These are phyloP conservation scores for Callithrix jacchus DNA, from an alignment of 2,113 vertebrate species.

Conservation along the genomic window DNA sequence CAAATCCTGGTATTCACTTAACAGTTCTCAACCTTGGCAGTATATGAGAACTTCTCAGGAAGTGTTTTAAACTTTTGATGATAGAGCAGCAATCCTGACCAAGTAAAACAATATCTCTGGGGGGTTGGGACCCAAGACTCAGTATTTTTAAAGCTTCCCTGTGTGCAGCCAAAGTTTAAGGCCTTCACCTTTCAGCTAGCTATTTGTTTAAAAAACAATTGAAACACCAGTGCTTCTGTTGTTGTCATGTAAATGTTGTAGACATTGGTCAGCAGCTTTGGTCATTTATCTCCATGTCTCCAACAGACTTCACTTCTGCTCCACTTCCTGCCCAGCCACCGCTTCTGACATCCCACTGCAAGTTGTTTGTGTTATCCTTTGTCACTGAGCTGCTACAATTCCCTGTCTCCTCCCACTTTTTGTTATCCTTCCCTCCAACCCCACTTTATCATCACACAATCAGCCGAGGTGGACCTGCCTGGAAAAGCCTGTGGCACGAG, in stretches of 20 bases:
- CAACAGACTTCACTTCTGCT: neutral
- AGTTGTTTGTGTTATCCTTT: neutral
- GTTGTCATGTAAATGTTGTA: neutral
- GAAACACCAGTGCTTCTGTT: neutral
- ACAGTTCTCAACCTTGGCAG: neutral
- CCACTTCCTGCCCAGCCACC: neutral
- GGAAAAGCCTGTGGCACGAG: neutral
- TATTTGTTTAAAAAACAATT: neutral
- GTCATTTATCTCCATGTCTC: neutral
- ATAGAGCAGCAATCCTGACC: neutral
- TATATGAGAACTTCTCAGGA: neutral
- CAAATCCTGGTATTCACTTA: neutral
- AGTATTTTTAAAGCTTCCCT: neutral
- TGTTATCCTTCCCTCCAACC: neutral
- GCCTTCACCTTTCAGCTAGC: neutral
- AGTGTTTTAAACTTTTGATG: slow-evolving; percentile 10
- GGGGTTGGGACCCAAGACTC: neutral
- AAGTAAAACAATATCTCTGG: neutral
- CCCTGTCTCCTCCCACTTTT: neutral
- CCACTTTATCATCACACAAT: neutral
- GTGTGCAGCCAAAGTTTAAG: neutral
- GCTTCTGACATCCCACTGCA: neutral
- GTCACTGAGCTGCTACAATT: neutral
- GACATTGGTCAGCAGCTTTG: neutral
- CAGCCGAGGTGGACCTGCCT: neutral